Base-by-base conservation (phyloP, 2,113 vertebrate genomes). In the Mesoclemmys tuberculata region DNA sequence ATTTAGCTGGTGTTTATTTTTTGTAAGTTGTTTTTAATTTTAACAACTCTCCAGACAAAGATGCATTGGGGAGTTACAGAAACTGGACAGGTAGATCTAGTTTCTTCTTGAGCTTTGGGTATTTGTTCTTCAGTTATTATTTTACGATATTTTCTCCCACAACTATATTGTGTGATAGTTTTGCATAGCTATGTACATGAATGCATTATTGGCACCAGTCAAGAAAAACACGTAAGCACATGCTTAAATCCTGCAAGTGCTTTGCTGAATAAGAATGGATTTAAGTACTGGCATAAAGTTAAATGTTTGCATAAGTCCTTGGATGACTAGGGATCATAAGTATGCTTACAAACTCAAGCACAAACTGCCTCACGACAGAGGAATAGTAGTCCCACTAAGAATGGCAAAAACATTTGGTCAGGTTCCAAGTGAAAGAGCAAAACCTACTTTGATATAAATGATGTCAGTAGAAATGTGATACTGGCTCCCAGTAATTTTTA, bases 221-320 rank as follows among this genome's bases (percentile, higher is more conserved):
- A 94, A 90, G 46, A 68, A 58, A 94, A 89, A 93, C 89, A 74
- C 90, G 90, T 94, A 52, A 86, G 82, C 80, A 8, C 1, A 0
- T 68, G 22, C 74, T 77, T 77, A 77, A 77, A 84, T 90, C 90
- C 88, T 93, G 78, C 31, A 93, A 94, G 93, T 81, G 54, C 88
- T 94, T 91, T 96, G 90, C 87, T 96, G 87, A 95, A 90, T 93
- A 92, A 96, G 89, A 90, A 92, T 79, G 95, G 96, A 94, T 92
- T 95, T 93, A 94, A 94, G 93, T 94, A 97, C 68, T 75, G 89
- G 86, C 95, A 75, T 92, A 58, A 90, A 96, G 92, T 95, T 97
- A 96, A 97, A 92, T 86, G 55, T 90, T 90, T 84, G 5, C 90
- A 85, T 92, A 96, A 96, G 92, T 97, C 90, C 82, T 94, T 94